These are phyloP conservation scores for Mesorhabditis spiculigera DNA, from an alignment of 2,888 invertebrate species.

Conservation along the genomic window DNA sequence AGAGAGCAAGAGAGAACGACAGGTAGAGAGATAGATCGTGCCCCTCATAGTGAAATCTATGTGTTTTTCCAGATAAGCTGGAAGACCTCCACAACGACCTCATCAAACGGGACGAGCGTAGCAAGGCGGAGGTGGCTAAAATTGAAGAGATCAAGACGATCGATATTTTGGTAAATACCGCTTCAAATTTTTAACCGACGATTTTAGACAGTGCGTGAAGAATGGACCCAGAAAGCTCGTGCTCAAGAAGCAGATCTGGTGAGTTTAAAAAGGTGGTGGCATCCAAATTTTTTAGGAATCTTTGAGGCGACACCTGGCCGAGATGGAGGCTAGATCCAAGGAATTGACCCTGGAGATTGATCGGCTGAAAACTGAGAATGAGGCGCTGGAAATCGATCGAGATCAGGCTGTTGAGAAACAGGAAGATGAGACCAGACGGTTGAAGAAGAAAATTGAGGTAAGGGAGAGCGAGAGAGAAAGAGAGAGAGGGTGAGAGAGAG, in stretches of 20 bases:
- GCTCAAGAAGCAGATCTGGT: not conserved
- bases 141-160: not conserved
- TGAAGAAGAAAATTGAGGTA: conserved; percentile 18
- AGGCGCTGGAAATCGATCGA: not conserved
- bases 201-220: not conserved
- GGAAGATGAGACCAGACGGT: conserved; percentile 17
- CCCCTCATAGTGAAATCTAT: no score
- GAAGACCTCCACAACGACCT: not conserved
- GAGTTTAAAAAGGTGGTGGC: not conserved
- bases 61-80: not conserved
- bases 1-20: not conserved
- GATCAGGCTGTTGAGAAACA: conserved; percentile 17
- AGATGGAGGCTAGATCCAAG: not conserved
- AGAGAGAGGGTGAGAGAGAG: no score
- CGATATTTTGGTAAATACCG: not conserved
- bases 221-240: not conserved
- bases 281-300: not conserved
- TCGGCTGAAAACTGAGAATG: not conserved
- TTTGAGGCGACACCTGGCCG: not conserved
- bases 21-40: no score
- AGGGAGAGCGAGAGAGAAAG: conserved; percentile 15
- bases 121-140: conserved; percentile 5
- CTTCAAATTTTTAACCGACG: not conserved
- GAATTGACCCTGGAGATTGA: not conserved
- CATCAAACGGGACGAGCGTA: not conserved